These are phyloP conservation scores for Margaritifera margaritifera DNA, from an alignment of 2,888 invertebrate genomes.

Conservation along the genomic window DNA sequence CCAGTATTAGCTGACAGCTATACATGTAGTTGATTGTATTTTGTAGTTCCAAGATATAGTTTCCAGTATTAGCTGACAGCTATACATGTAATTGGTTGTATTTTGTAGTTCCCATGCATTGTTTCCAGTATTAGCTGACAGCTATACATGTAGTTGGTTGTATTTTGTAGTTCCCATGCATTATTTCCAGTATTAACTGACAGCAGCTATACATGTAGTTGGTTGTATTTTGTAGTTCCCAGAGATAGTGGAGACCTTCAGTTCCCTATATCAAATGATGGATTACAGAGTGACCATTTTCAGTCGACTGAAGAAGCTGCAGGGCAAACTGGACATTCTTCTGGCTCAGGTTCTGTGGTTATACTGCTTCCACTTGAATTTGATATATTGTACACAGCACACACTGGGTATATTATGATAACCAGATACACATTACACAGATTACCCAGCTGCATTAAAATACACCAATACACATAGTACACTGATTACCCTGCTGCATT, in stretches of 20 bases:
- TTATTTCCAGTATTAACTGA: neutral
- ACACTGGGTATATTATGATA: too few species aligned
- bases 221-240: conserved; percentile 73
- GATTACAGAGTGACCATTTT: conserved; percentile 77
- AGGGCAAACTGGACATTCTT: conserved; percentile 79
- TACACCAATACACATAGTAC: too few species aligned
- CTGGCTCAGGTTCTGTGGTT: conserved; percentile 59
- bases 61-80: conserved; percentile 78
- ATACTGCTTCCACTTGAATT: too few species aligned
- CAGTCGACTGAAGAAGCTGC: conserved; percentile 76
- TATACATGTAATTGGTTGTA: neutral
- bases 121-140: conserved; percentile 77
- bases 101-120: conserved; percentile 66
- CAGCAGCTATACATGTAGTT: neutral
- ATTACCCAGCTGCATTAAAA: too few species aligned
- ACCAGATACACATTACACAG: too few species aligned
- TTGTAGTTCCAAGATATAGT: conserved; percentile 76
- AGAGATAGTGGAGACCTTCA: conserved; percentile 77
- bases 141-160: conserved; percentile 57
- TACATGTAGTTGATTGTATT: conserved; percentile 2
- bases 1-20: conserved; percentile 77
- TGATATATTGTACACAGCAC: neutral
- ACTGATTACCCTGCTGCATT: too few species aligned
- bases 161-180: too few species aligned
- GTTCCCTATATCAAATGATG: conserved; percentile 77